A percentile compares a stretch with the other conserved stretches of the same genome.
These are phyloP conservation scores for Sylvia atricapilla DNA, from an alignment of 2,113 vertebrate genomes.

Conservation along the genomic window DNA sequence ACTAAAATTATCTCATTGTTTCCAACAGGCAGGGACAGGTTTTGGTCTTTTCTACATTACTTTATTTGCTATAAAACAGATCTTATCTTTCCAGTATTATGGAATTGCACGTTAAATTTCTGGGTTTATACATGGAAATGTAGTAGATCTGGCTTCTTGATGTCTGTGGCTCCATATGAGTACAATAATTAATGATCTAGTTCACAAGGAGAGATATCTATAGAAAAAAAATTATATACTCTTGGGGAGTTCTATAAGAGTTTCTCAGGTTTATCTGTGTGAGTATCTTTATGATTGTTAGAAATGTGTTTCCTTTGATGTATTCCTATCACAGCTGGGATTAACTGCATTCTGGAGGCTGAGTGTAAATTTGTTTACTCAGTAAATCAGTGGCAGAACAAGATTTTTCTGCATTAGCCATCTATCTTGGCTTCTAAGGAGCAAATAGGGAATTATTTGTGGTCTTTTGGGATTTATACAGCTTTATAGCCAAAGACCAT, in stretches of 20 bases:
- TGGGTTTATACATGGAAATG: background rate
- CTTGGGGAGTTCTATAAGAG: background rate
- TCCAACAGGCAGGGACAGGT: constrained; percentile 38
- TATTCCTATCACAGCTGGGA: background rate
- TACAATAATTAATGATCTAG: background rate
- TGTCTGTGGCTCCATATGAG: background rate
- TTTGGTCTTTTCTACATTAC: constrained; percentile 14
- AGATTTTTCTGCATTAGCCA: background rate
- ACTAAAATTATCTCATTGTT: constrained; percentile 60
- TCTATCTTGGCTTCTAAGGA: background rate
- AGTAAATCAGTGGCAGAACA: background rate
- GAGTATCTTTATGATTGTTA: background rate
- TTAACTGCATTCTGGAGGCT: background rate
- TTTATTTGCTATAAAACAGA: constrained; percentile 22
- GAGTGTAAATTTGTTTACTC: background rate
- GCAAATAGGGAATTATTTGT: background rate
- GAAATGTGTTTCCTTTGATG: background rate
- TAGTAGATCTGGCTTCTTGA: background rate
- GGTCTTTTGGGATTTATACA: background rate
- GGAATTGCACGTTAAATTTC: background rate
- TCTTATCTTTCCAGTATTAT: constrained; percentile 20
- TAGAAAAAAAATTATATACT: background rate
- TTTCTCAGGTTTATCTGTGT: background rate
- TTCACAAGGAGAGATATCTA: background rate
- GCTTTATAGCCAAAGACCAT: background rate